Conservation (phyloP, 2,113 vertebrate species). For the Mandrillus leucophaeus region DNA sequence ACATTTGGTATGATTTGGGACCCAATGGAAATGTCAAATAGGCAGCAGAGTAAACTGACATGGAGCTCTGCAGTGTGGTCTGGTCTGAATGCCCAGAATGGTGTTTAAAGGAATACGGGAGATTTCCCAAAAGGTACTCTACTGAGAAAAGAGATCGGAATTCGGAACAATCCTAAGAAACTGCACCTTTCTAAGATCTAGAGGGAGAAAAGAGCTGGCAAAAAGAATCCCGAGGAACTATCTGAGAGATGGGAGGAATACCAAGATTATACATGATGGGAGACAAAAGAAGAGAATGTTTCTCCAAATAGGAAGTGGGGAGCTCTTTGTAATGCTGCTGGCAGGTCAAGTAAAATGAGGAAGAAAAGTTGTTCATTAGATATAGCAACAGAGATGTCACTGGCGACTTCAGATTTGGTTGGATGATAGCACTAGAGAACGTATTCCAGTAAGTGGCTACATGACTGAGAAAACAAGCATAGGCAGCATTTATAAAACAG, state of each 20-base stretch:
- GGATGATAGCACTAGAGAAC: not conserved
- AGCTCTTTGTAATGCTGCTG: no score
- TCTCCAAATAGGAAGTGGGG: not conserved
- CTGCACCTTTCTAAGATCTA: not conserved
- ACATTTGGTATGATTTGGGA: not conserved
- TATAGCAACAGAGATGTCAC: not conserved
- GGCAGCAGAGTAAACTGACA: not conserved
- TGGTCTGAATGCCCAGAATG: not conserved
- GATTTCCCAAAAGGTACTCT: not conserved
- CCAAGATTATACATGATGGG: not conserved
- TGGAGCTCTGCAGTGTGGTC: no score
- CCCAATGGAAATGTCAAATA: not conserved
- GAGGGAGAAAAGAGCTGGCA: not conserved
- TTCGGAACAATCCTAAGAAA: not conserved
- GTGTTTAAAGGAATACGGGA: no score
- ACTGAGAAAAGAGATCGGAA: not conserved
- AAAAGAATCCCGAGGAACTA: not conserved
- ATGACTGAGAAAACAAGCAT: not conserved
- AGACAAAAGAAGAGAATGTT: not conserved
- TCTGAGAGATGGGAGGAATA: not conserved
- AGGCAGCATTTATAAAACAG: no score
- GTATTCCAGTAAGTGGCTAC: not conserved
- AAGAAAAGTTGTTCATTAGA: not conserved
- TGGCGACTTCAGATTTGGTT: not conserved
- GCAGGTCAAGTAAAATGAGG: not conserved